Base-by-base conservation (phyloP, 2,113 vertebrate species). In the Spea multiplicata region DNA sequence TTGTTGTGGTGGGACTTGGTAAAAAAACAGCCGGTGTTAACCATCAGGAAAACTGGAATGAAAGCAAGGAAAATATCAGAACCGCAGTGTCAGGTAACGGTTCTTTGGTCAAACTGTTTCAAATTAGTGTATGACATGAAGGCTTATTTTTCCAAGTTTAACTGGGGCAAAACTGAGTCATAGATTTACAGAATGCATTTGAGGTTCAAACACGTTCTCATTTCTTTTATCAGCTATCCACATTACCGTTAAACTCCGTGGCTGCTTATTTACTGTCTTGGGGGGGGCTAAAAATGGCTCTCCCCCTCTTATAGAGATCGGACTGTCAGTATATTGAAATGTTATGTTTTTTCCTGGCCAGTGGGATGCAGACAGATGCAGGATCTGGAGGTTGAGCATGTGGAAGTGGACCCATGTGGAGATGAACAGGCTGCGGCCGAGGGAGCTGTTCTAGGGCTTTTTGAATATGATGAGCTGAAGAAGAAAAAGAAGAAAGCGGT, bases 371-470 rank as follows among this genome's bases (percentile, higher is more conserved):
- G 91, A 76, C 89, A 91, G 75, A 84, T 98, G 44, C 97, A 98
- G 83, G 96, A 98, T 44, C 85, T 97, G 84, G 95, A 98, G 86
- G 82, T 97, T 47, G 83, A 85, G 0, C 88, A 88, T 0, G 93
- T 97, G 80, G 96, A 99, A 87, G 95, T 99, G 81, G 97, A 99
- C n/a, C 88, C 93, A 48, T 99, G 97, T 3, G 95, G 94, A 48
- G 95, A 99, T 10, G 91, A 94, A 1, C 96, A 99, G 82, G 93
- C 96, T 0, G 96, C 97, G 14, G 97, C 97, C 3, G 97, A 99
- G 89, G 97, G 97, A 0, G 94, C 97, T 0, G 61, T 93, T 74
- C 93, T 99, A 0, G 94, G 97, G 5, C 87, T 99, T 83, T 96
- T 95, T 79, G 89, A 95, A n/a, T 99, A 96, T 2, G 92, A 96